Percentiles rank a stretch among this genome's conserved stretches.
These are phyloP conservation scores for Pachyrhynchus sulphureomaculatus DNA, from an alignment of 1,140 invertebrate genomes.

Conservation along the genomic window DNA sequence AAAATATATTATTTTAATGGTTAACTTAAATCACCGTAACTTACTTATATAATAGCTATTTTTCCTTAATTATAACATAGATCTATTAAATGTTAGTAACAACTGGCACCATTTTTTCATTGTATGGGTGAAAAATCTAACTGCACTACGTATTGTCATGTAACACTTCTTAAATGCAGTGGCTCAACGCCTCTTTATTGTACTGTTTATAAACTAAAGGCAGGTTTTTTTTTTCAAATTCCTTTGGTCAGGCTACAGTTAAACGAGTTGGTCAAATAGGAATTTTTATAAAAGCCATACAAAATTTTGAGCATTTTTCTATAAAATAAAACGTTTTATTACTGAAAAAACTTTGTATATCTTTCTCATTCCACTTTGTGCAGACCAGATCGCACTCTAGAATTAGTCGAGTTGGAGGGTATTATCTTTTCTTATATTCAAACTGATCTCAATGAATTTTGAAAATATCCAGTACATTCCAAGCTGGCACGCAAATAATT, in stretches of 20 bases:
- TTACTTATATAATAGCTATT: constrained; percentile 29
- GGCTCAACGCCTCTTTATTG: constrained; percentile 44
- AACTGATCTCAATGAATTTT: no score
- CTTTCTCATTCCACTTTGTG: no score
- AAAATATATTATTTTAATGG: constrained; percentile 40
- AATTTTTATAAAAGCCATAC: no score
- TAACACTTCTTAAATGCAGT: constrained; percentile 46
- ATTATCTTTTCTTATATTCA: no score
- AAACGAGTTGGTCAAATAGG: neutral
- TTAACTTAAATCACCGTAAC: constrained; percentile 46
- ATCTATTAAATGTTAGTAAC: constrained; percentile 46
- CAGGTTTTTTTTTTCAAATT: constrained; percentile 27
- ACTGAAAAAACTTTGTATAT: no score
- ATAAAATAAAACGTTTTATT: no score
- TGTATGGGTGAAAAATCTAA: constrained; percentile 51
- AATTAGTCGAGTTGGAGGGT: no score
- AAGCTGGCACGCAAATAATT: no score
- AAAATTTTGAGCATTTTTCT: no score
- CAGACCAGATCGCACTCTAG: no score
- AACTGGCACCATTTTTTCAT: constrained; percentile 53
- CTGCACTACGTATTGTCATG: constrained; percentile 51
- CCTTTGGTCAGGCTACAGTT: neutral
- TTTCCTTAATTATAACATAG: constrained; percentile 43
- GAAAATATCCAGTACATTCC: no score
- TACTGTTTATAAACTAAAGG: constrained; percentile 47